A percentile compares a stretch with the other conserved stretches of the same genome.
These are phyloP conservation scores for Cantharis rufa DNA, from an alignment of 2,888 invertebrate species.

Conservation along the genomic window DNA sequence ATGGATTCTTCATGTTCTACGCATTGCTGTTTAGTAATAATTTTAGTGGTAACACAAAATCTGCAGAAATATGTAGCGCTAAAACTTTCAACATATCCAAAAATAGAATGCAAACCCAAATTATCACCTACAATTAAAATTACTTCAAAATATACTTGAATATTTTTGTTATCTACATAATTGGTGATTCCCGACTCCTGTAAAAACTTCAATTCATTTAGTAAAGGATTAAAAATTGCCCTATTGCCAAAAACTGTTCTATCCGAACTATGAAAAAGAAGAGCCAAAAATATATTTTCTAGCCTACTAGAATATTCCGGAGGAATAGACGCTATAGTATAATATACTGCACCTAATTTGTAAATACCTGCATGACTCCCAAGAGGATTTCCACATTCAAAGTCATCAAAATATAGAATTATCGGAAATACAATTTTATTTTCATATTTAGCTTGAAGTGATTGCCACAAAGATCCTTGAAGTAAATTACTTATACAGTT, in stretches of 20 bases:
- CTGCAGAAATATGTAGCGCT: slow-evolving; percentile 24
- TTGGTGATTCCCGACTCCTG: slow-evolving; percentile 27
- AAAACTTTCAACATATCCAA: slow-evolving; percentile 26
- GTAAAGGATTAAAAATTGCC: slow-evolving; percentile 7
- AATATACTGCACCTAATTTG: slow-evolving; percentile 35
- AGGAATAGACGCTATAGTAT: slow-evolving; percentile 12
- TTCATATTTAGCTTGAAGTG: background rate
- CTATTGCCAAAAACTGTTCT: slow-evolving; percentile 14
- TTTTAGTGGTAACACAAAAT: slow-evolving; percentile 30
- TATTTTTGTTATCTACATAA: background rate
- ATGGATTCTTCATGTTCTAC: slow-evolving; percentile 24
- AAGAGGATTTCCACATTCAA: slow-evolving; percentile 25
- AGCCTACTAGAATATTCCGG: slow-evolving; percentile 22
- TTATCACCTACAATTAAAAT: slow-evolving; percentile 25
- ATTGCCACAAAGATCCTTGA: background rate
- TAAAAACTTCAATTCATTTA: slow-evolving; percentile 14
- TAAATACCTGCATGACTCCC: slow-evolving; percentile 30
- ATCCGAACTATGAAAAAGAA: slow-evolving; percentile 31
- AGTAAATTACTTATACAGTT: too few species aligned
- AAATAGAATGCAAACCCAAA: slow-evolving; percentile 25
- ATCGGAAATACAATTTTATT: background rate
- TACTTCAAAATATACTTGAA: slow-evolving; percentile 17
- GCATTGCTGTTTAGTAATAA: slow-evolving; percentile 2
- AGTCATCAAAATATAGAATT: slow-evolving; percentile 25
- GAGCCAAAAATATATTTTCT: too few species aligned